These are phyloP conservation scores for Macrophya alboannulata DNA, from an alignment of 2,888 invertebrate species.

Conservation along the genomic window DNA sequence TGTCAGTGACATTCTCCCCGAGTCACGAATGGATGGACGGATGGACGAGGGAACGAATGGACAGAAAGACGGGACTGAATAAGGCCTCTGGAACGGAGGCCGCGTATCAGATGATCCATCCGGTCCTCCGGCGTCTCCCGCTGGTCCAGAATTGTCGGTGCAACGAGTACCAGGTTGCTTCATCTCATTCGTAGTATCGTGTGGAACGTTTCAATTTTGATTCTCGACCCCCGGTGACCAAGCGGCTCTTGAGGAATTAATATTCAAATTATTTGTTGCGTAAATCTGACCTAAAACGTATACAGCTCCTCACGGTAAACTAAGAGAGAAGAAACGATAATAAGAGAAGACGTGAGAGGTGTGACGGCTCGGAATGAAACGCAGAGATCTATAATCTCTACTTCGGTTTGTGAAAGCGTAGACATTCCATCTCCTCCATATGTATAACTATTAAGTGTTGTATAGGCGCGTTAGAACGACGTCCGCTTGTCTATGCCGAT, in stretches of 20 bases:
- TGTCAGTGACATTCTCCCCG: slow-evolving; percentile 54
- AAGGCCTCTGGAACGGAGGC: slow-evolving; percentile 35
- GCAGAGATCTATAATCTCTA: slow-evolving; percentile 3
- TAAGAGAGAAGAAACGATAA: not conserved
- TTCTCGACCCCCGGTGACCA: slow-evolving; percentile 31
- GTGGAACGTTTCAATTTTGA: slow-evolving; percentile 56
- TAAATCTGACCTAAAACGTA: slow-evolving; percentile 4
- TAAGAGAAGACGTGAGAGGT: not conserved
- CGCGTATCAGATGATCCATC: slow-evolving; percentile 31
- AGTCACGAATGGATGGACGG: slow-evolving; percentile 20
- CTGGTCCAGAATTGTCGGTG: slow-evolving; percentile 42
- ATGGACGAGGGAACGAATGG: slow-evolving; percentile 15
- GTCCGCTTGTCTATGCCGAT: not conserved
- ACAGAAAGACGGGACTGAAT: slow-evolving; percentile 25
- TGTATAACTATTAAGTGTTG: slow-evolving; percentile 1
- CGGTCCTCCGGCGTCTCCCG: slow-evolving; percentile 35
- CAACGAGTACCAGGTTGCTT: slow-evolving; percentile 17
- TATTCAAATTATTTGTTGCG: slow-evolving; percentile 67
- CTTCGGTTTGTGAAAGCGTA: slow-evolving; percentile 8
- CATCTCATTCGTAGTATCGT: not conserved
- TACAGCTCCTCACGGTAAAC: not conserved
- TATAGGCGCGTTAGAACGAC: slow-evolving; percentile 11
- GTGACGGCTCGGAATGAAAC: slow-evolving; percentile 12
- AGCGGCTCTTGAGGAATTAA: slow-evolving; percentile 65
- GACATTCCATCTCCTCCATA: slow-evolving; percentile 2